A percentile compares a stretch with the other conserved stretches of the same genome.
Conservation (phyloP, 35 echinoderm and acorn worm genomes). For the Stichopus chloronotus region DNA sequence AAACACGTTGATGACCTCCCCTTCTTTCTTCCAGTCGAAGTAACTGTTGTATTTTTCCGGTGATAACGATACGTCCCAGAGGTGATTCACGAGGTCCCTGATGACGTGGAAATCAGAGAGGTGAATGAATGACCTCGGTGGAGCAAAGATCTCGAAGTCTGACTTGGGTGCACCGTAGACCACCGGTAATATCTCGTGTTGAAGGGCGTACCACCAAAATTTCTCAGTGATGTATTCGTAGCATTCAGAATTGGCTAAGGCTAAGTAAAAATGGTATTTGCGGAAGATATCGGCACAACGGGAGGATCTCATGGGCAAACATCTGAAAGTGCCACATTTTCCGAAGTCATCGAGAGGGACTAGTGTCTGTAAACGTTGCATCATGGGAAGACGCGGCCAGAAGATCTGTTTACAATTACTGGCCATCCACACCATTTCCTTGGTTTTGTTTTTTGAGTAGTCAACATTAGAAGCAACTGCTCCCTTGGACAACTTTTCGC, state of each 20-base stretch:
- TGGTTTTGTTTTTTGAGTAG: constrained; percentile 27
- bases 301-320: constrained; percentile 20
- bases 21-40: constrained; percentile 81
- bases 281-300: constrained; percentile 31
- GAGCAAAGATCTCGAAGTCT: constrained; percentile 60
- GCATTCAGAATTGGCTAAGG: constrained; percentile 69
- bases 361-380: constrained; percentile 48
- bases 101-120: constrained; percentile 61
- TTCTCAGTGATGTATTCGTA: constrained; percentile 82
- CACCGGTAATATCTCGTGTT: constrained; percentile 65
- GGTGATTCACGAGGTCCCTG: constrained; percentile 54
- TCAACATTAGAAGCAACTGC: not conserved
- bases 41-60: constrained; percentile 67
- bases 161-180: constrained; percentile 69
- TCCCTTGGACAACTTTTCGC: not conserved
- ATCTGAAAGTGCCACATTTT: constrained; percentile 52
- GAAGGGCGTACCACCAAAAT: constrained; percentile 61
- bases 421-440: constrained; percentile 58
- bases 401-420: constrained; percentile 65
- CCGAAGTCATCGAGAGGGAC: constrained; percentile 65
- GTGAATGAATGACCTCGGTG: constrained; percentile 75
- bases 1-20: constrained; percentile 39
- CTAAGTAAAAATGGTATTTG: constrained; percentile 64
- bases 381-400: constrained; percentile 60
- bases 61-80: constrained; percentile 53